phyloP scores from a whole-genome alignment of 2,888 invertebrate genomes.

The Diloba caeruleocephala region DNA sequence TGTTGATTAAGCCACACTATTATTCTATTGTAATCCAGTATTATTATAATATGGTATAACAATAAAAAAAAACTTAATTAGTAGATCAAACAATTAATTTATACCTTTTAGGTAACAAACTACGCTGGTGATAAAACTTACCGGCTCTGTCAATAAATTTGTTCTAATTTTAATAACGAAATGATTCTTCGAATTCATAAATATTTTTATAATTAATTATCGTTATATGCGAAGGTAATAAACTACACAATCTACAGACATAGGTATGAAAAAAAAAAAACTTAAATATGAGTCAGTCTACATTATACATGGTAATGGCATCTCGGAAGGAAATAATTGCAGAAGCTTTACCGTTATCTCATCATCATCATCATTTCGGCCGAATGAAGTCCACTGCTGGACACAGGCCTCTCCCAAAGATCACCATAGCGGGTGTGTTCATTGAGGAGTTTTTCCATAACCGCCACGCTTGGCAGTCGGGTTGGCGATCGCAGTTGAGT shows the following conservation, averaged over 20 bases:
- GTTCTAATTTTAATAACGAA: constrained; percentile 25
- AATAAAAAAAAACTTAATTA: constrained; percentile 11
- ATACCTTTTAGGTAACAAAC: constrained; percentile 63
- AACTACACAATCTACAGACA: neutral
- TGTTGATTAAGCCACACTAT: too few relatives aligned
- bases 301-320: constrained; percentile 46
- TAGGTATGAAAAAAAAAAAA: neutral
- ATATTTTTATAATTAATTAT: neutral
- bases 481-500: too few relatives aligned
- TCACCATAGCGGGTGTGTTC: too few relatives aligned
- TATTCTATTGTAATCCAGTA: constrained; percentile 15
- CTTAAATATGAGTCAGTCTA: constrained; percentile 50
- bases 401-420: too few relatives aligned
- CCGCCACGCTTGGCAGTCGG: too few relatives aligned
- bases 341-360: too few relatives aligned
- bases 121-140: constrained; percentile 35
- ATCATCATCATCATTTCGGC: too few relatives aligned
- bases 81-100: constrained; percentile 38
- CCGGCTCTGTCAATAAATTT: constrained; percentile 24
- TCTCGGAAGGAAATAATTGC: too few relatives aligned
- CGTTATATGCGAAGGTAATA: neutral
- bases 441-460: too few relatives aligned
- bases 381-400: too few relatives aligned
- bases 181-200: constrained; percentile 22
- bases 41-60: constrained; percentile 19